A percentile compares a stretch with the other conserved stretches of the same genome.
phyloP scores from a whole-genome alignment of 1,140 invertebrate genomes.

The Drosophila parvula region DNA sequence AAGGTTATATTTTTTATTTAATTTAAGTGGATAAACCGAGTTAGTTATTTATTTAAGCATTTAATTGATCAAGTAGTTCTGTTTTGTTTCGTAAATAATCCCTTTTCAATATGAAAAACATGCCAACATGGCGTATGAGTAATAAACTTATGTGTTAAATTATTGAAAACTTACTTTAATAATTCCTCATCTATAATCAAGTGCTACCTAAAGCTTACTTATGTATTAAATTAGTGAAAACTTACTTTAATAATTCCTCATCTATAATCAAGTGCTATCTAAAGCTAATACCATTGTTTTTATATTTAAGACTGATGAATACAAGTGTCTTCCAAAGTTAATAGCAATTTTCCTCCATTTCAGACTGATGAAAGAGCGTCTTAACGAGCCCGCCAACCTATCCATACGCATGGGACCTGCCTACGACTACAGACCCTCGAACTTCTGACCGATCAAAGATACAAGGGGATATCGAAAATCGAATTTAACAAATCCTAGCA shows the following conservation, averaged over 20 bases:
- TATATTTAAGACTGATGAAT: conserved; percentile 38
- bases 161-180: not conserved
- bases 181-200: not conserved
- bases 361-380: conserved; percentile 55
- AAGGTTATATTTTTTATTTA: not conserved
- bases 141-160: not conserved
- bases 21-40: no score
- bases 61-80: not conserved
- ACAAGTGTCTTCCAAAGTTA: not conserved
- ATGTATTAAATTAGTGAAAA: not conserved
- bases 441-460: conserved; percentile 16
- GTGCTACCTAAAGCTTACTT: no score
- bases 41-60: no score
- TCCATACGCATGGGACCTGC: conserved; percentile 67
- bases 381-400: conserved; percentile 61
- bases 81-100: not conserved
- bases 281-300: not conserved
- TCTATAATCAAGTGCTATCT: not conserved
- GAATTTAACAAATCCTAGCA: conserved; percentile 20
- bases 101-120: not conserved
- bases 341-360: not conserved
- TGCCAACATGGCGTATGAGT: conserved; percentile 5
- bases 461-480: not conserved
- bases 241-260: not conserved
- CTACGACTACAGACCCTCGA: conserved; percentile 57